Base-by-base conservation (phyloP, 2,888 invertebrate genomes). In the Cephus pulcher region DNA sequence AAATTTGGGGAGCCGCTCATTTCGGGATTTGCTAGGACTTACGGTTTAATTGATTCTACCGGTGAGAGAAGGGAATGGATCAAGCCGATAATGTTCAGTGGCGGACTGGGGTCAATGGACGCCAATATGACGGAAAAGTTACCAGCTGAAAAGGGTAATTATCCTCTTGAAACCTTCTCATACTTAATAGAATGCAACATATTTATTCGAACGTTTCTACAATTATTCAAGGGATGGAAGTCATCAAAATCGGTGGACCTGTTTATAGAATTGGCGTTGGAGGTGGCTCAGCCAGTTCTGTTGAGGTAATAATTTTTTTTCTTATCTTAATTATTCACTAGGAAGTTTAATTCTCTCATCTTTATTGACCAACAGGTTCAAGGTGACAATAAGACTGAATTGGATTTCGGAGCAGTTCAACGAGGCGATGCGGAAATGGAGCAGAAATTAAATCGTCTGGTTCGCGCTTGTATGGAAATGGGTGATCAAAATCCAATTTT, bases 41-140 rank as follows among this genome's bases (percentile, higher is more conserved):
- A 97, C 90, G 99, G 99, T 1, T 92, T 97, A 89, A 92, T 93
- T 34, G 94, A 96, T 86, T 93, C 93, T 0, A 92, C 93, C 37
- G 94, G 94, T 30, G 93, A 95, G 82, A 93, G 98, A 78, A 95
- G 96, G 78, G 99, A 99, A 91, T 99, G 97, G 93, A 96, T 99
- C 15, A 99, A 99, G 89, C 99, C 99, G 0, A 99, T 99, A 80
- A 99, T 99, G 99, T 99, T 99, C 89, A 98, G 98, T 88, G 99
- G 97, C 74, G 99, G 99, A 35, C 94, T 99, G 81, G 99, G 99
- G 3, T 95, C 95, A 77, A 96, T 99, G 94, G 97, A 98, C 81
- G 95, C 95, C 3, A 91, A 93, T 35, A 96, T 97, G 95, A 95
- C 96, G 0, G 93, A 95, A 75, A 99, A 99, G 92, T 92, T 95